These are phyloP conservation scores for Cantharis rufa DNA, from an alignment of 2,888 invertebrate species.

Conservation along the genomic window DNA sequence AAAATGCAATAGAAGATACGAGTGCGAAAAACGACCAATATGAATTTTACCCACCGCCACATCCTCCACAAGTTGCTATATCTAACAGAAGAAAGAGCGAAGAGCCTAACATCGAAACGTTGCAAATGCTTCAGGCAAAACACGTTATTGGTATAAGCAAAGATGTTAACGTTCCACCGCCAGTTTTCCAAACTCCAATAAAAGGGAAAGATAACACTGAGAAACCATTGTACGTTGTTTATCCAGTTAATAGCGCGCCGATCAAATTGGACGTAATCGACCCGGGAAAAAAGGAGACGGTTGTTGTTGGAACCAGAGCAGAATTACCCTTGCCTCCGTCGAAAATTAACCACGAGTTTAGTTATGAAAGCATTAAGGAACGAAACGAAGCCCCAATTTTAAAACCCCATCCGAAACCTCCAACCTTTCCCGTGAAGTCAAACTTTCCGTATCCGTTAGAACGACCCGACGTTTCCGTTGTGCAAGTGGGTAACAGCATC, in stretches of 20 bases:
- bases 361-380: conserved; percentile 35
- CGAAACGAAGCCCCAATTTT: conserved; percentile 54
- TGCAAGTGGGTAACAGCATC: conserved; percentile 46
- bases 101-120: conserved; percentile 63
- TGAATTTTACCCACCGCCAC: conserved; percentile 47
- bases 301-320: conserved; percentile 62
- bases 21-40: conserved; percentile 44
- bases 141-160: conserved; percentile 49
- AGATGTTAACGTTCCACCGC: conserved; percentile 44
- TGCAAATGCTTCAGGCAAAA: conserved; percentile 71
- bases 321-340: conserved; percentile 55
- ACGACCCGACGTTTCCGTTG: conserved; percentile 60
- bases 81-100: conserved; percentile 53
- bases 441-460: conserved; percentile 70
- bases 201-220: conserved; percentile 44
- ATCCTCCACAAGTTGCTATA: conserved; percentile 56
- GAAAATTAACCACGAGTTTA: conserved; percentile 35
- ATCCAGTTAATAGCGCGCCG: conserved; percentile 62
- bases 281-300: conserved; percentile 56
- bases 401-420: conserved; percentile 52
- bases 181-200: conserved; percentile 29
- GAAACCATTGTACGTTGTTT: conserved; percentile 61
- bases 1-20: conserved; percentile 37
- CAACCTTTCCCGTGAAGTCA: conserved; percentile 55
- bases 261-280: conserved; percentile 57